Evolutionary conservation across 2,113 vertebrate species (phyloP), one percentile per base, ranked within the genome.

Genomic region (Oncorhynchus nerka): DNA sequence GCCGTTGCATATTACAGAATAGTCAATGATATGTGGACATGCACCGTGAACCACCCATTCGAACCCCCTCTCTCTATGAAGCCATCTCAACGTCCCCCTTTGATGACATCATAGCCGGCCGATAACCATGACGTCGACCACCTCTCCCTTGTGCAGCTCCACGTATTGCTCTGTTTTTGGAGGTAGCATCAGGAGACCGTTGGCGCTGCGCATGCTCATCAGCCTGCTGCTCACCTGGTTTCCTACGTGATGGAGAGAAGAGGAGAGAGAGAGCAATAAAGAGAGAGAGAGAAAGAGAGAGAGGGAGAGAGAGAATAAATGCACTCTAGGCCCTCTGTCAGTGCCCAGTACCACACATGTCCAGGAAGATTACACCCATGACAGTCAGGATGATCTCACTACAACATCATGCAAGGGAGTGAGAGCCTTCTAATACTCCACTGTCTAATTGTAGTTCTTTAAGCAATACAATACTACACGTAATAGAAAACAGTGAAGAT

Each of bases 1-100:
- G 97, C 97, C 96, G 85, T 98, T 99, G 97, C 97, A 99, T 99
- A 98, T 99, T 97, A 99, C 97, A 96, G 97, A 96, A 97, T 99
- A 98, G 97, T 99, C 96, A 97, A 97, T 98, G 97, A 97, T 98
- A 99, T 97, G 98, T 98, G 96, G 96, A 97, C 97, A 99, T 99
- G 98, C 98, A 99, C 96, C 95, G 93, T 96, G 91, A 95, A 95
- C 96, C 94, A 71, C 92, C 91, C 90, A 89, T 92, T 90, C 89
- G 82, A 64, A 80, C 86, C 91, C 83, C 84, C 85, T 77, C 85
- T 77, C 39, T 45, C 39, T 45, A 45, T 45, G 39, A 45, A 45
- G 39, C 39, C 39, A 45, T 45, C 39, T 45, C 39, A 45, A 84
- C 66, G 66, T 90, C 88, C 86, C 84, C 65, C 82, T 28, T 67